These are phyloP conservation scores for Tarsius wallacei DNA, from an alignment of 2,797 vertebrate species.

Conservation along the genomic window DNA sequence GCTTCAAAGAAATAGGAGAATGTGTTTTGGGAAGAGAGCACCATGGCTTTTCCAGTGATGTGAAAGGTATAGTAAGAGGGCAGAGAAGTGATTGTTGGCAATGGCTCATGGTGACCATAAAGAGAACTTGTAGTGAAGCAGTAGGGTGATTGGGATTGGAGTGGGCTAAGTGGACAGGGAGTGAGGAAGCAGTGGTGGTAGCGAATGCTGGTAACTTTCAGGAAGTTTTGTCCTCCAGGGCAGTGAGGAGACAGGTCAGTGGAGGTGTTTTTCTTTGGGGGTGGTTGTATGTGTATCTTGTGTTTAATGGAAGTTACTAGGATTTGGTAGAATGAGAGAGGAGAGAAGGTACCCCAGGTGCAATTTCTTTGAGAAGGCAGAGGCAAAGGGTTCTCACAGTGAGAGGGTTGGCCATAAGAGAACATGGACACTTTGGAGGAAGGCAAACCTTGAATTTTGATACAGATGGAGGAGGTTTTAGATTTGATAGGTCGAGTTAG, in stretches of 20 bases:
- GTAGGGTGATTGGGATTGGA: neutral
- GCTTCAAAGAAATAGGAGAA: neutral
- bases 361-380: neutral
- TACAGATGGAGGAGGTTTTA: neutral
- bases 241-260: neutral
- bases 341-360: neutral
- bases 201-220: neutral
- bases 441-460: neutral
- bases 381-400: neutral
- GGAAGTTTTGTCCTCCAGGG: neutral
- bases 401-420: neutral
- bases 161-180: neutral
- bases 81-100: neutral
- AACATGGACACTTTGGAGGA: neutral
- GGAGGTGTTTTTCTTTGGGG: neutral
- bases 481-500: neutral
- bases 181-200: neutral
- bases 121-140: neutral
- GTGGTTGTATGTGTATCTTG: neutral
- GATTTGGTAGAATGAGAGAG: neutral
- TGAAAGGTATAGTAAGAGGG: neutral
- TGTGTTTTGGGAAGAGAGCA: neutral
- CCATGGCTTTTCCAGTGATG: neutral
- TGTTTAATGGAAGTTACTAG: constrained; percentile 23
- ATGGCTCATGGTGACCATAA: neutral